Evolutionary conservation across 1,140 invertebrate genomes (phyloP).

Genomic region (Copidosoma floridanum): DNA sequence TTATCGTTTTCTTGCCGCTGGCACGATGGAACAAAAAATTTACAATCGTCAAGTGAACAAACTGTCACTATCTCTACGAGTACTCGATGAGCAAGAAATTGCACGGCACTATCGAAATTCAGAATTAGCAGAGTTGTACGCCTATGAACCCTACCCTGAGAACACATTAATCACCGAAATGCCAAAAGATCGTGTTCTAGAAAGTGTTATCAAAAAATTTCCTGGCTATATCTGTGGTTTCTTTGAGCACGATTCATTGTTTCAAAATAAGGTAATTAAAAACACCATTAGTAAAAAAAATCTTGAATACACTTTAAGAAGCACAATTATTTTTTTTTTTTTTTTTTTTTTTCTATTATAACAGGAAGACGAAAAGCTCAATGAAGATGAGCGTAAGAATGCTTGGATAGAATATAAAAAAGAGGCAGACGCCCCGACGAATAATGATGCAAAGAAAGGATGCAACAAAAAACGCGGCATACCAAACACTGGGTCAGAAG

Average conservation of each 20-base stretch:
- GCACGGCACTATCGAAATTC: slow-evolving; percentile 88
- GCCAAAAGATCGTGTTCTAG: slow-evolving; percentile 75
- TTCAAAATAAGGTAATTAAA: slow-evolving; percentile 82
- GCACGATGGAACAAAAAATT: slow-evolving; percentile 98
- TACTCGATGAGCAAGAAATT: slow-evolving; percentile 97
- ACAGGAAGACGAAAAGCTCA: slow-evolving; percentile 76
- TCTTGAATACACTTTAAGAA: no score
- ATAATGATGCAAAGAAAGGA: neutral
- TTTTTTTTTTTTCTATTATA: no score
- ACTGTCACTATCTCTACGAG: slow-evolving; percentile 87
- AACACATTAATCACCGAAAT: slow-evolving; percentile 60
- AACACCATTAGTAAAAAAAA: no score
- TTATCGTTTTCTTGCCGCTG: slow-evolving; percentile 87
- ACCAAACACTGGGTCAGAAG: no score
- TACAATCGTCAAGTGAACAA: slow-evolving; percentile 96
- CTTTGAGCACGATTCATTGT: slow-evolving; percentile 89
- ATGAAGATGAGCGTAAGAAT: slow-evolving; percentile 84
- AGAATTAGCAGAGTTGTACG: slow-evolving; percentile 88
- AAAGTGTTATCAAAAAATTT: slow-evolving; percentile 74
- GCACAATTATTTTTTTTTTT: neutral
- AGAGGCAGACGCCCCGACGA: slow-evolving; percentile 59
- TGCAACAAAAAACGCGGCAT: no score
- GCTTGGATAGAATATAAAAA: slow-evolving; percentile 91
- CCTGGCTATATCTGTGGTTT: slow-evolving; percentile 71
- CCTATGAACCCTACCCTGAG: slow-evolving; percentile 60